These are phyloP conservation scores for Lysandra bellargus DNA, from an alignment of 2,888 invertebrate species.

Conservation along the genomic window DNA sequence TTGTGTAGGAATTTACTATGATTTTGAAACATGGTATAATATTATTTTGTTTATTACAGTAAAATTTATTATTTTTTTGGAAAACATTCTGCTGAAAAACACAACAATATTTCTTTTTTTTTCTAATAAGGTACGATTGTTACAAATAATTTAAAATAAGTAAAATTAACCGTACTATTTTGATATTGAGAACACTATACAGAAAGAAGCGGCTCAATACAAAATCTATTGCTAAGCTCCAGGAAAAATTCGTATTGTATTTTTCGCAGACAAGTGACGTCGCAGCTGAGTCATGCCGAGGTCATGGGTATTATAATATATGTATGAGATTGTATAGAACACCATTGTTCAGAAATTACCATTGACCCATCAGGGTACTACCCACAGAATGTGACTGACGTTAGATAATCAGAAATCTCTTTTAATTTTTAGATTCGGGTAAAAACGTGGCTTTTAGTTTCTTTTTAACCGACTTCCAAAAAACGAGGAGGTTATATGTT, in stretches of 20 bases:
- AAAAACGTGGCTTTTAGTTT: not conserved
- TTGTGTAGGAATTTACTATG: not conserved
- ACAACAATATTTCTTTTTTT: too few species aligned
- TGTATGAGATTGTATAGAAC: not conserved
- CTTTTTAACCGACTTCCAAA: too few species aligned
- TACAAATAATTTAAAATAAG: too few species aligned
- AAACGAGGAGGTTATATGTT: too few species aligned
- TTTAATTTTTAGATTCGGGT: not conserved
- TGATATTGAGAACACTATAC: not conserved
- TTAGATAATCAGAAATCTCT: not conserved
- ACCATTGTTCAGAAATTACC: conserved; percentile 10
- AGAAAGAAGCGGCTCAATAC: not conserved
- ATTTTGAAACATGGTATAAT: too few species aligned
- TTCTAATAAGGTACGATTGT: too few species aligned
- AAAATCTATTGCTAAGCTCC: not conserved
- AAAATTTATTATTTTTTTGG: too few species aligned
- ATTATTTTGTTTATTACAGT: too few species aligned
- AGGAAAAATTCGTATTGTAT: not conserved
- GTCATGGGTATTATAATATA: conserved; percentile 11
- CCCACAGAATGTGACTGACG: not conserved
- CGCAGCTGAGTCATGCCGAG: not conserved
- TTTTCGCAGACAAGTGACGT: conserved; percentile 19
- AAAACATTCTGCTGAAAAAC: too few species aligned
- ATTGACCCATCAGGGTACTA: not conserved
- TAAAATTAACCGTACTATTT: too few species aligned